phyloP scores from a whole-genome alignment of 2,888 invertebrate species.

The Timema podura region DNA sequence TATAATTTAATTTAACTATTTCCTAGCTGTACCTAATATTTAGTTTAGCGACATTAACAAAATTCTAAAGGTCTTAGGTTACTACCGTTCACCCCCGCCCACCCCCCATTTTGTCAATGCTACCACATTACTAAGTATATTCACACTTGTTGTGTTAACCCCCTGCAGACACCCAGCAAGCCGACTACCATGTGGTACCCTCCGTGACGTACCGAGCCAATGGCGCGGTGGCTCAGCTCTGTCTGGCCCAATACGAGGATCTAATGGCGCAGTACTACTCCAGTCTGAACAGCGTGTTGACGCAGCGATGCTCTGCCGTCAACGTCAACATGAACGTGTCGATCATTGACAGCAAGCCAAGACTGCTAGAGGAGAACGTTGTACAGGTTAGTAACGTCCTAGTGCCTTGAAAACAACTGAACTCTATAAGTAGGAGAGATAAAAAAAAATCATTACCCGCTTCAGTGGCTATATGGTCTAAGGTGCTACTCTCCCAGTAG shows the following conservation, averaged over 20 bases:
- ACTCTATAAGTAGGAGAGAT: neutral
- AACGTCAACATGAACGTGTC: constrained; percentile 94
- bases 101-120: too few relatives aligned
- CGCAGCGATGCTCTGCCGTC: constrained; percentile 89
- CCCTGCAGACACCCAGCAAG: constrained; percentile 84
- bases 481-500: too few relatives aligned
- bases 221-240: constrained; percentile 80
- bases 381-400: constrained; percentile 52
- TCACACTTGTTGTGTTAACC: too few relatives aligned
- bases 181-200: constrained; percentile 88
- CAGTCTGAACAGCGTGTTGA: constrained; percentile 74
- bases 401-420: neutral
- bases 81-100: too few relatives aligned
- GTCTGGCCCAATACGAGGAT: constrained; percentile 81
- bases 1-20: too few relatives aligned
- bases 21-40: too few relatives aligned
- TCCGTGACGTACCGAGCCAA: constrained; percentile 83
- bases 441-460: too few relatives aligned
- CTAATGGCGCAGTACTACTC: constrained; percentile 74
- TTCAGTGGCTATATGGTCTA: too few relatives aligned
- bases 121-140: too few relatives aligned
- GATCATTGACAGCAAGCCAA: constrained; percentile 77
- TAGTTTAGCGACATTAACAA: too few relatives aligned
- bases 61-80: too few relatives aligned
- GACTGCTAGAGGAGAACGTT: constrained; percentile 77